These are phyloP conservation scores for Erebia epiphron DNA, from an alignment of 2,888 invertebrate species.

Conservation along the genomic window DNA sequence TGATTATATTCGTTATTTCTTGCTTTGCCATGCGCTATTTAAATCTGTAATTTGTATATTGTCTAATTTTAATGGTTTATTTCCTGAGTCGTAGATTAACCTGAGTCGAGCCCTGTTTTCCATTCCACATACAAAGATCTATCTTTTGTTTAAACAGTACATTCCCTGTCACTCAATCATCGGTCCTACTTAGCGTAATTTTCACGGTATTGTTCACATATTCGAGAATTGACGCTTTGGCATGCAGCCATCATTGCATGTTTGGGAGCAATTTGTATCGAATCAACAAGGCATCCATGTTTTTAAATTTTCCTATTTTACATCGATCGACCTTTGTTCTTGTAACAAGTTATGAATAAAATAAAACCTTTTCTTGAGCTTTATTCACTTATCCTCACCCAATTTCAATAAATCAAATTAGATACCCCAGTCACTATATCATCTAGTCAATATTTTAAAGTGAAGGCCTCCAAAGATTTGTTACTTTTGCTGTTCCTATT, in stretches of 20 bases:
- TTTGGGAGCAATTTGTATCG: slow-evolving; percentile 29
- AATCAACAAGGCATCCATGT: slow-evolving; percentile 25
- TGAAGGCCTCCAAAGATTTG: neutral
- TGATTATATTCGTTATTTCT: too few species aligned
- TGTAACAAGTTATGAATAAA: neutral
- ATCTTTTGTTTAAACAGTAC: neutral
- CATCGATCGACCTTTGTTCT: neutral
- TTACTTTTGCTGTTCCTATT: neutral
- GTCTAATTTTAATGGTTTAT: too few species aligned
- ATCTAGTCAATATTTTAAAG: neutral
- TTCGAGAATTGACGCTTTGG: slow-evolving; percentile 50
- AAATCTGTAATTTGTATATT: too few species aligned
- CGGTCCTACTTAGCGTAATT: slow-evolving; percentile 1
- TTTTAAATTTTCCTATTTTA: neutral
- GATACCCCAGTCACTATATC: neutral
- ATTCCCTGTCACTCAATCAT: slow-evolving; percentile 5
- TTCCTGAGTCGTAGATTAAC: too few species aligned
- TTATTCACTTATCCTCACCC: neutral
- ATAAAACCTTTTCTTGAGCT: neutral
- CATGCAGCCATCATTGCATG: slow-evolving; percentile 53
- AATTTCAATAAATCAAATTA: neutral
- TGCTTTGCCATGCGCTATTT: too few species aligned
- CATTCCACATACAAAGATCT: too few species aligned
- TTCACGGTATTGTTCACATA: neutral
- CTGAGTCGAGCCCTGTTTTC: too few species aligned